A percentile compares a stretch with the other conserved stretches of the same genome.
These are phyloP conservation scores for Anthopleura sola DNA, from an alignment of 64 coral and sea anemone species.

Conservation along the genomic window DNA sequence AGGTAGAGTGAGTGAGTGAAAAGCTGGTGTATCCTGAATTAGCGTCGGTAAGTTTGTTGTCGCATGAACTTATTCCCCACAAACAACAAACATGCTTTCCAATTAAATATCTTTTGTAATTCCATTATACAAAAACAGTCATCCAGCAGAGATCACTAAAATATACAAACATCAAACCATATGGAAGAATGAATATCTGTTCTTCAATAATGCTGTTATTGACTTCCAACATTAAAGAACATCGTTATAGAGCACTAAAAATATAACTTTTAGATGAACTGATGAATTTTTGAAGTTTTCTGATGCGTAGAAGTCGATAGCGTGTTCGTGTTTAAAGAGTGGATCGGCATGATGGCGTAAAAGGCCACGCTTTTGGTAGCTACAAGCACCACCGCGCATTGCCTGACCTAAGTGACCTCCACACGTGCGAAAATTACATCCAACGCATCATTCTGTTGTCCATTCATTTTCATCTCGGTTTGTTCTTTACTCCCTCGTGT, in stretches of 20 bases:
- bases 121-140: not conserved
- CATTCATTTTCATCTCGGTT: not conserved
- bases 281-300: not conserved
- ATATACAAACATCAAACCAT: not conserved
- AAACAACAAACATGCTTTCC: not conserved
- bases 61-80: not conserved
- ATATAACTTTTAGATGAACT: not conserved
- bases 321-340: not conserved
- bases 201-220: not conserved
- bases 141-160: not conserved
- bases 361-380: not conserved
- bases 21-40: not conserved
- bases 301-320: not conserved
- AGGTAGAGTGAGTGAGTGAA: not conserved
- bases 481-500: not conserved
- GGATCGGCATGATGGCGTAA: not conserved
- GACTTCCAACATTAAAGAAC: not conserved
- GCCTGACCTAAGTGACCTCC: not conserved
- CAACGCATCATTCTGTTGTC: conserved; percentile 1
- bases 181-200: not conserved
- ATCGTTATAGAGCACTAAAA: not conserved
- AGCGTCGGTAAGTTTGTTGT: not conserved
- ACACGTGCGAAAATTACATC: not conserved
- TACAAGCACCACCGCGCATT: not conserved
- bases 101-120: not conserved